phyloP scores from a whole-genome alignment of 2,888 invertebrate genomes.

The Alitta virens region DNA sequence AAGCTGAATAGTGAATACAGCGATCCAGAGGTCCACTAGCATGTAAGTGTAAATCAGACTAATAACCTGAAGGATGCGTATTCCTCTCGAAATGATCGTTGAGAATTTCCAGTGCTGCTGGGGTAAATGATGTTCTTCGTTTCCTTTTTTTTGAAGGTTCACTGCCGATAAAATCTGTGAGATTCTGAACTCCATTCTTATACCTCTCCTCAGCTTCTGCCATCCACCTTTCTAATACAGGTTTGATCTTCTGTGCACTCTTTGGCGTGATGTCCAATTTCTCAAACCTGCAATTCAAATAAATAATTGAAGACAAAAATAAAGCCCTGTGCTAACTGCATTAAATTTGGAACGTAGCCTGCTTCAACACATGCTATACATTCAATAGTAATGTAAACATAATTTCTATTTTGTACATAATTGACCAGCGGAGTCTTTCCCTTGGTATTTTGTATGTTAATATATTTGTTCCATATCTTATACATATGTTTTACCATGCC shows the following conservation, averaged over 20 bases:
- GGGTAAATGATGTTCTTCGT: slow-evolving; percentile 93
- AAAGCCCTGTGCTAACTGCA: too few relatives aligned
- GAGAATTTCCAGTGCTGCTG: slow-evolving; percentile 88
- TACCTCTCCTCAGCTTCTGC: slow-evolving; percentile 96
- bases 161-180: slow-evolving; percentile 87
- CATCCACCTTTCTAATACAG: slow-evolving; percentile 98
- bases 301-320: not conserved
- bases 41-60: too few relatives aligned
- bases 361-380: too few relatives aligned
- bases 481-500: too few relatives aligned
- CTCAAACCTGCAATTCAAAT: slow-evolving; percentile 70
- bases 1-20: too few relatives aligned
- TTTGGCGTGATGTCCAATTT: slow-evolving; percentile 99
- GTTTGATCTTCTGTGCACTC: slow-evolving; percentile 99
- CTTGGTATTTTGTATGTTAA: too few relatives aligned
- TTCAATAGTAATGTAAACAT: not conserved
- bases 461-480: too few relatives aligned
- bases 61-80: slow-evolving; percentile 92
- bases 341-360: too few relatives aligned
- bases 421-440: too few relatives aligned
- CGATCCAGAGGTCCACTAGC: too few relatives aligned
- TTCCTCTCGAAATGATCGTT: slow-evolving; percentile 95
- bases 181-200: slow-evolving; percentile 72
- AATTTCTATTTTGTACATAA: not conserved
- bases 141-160: slow-evolving; percentile 96